Conservation (phyloP, 1,140 invertebrate genomes). For the Papilio xuthus region DNA sequence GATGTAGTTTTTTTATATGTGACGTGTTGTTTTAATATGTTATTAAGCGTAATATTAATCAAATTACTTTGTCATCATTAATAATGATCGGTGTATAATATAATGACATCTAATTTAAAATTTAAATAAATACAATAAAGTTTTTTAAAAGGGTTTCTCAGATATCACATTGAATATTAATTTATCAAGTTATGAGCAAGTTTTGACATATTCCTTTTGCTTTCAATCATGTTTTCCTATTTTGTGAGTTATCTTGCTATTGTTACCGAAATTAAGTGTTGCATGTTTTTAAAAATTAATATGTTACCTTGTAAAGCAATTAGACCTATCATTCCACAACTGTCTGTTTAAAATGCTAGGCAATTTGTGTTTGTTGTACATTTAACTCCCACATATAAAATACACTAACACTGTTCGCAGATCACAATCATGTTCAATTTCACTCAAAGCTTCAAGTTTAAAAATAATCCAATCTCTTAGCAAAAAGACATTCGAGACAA, state of each 20-base stretch:
- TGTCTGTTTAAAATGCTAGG: background rate
- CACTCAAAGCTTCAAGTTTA: background rate
- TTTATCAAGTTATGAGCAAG: background rate
- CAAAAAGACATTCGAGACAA: slow-evolving; percentile 7
- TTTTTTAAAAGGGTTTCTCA: background rate
- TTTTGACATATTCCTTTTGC: no score
- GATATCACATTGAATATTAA: no score
- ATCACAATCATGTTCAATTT: background rate
- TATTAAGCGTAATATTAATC: slow-evolving; percentile 12
- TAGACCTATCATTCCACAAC: background rate
- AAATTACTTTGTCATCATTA: slow-evolving; percentile 23
- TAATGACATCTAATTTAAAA: background rate
- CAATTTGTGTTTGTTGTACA: no score
- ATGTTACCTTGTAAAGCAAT: background rate
- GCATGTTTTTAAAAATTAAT: background rate
- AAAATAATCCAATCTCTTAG: background rate
- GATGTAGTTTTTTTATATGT: slow-evolving; percentile 30
- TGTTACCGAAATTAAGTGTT: background rate
- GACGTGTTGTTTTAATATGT: slow-evolving; percentile 24
- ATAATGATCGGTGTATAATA: background rate
- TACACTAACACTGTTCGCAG: no score
- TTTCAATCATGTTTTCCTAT: background rate
- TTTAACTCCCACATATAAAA: no score
- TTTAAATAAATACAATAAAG: background rate
- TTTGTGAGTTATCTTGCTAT: background rate